Evolutionary conservation across 1,140 invertebrate species (phyloP).

Genomic region (Drosophila triauraria): DNA sequence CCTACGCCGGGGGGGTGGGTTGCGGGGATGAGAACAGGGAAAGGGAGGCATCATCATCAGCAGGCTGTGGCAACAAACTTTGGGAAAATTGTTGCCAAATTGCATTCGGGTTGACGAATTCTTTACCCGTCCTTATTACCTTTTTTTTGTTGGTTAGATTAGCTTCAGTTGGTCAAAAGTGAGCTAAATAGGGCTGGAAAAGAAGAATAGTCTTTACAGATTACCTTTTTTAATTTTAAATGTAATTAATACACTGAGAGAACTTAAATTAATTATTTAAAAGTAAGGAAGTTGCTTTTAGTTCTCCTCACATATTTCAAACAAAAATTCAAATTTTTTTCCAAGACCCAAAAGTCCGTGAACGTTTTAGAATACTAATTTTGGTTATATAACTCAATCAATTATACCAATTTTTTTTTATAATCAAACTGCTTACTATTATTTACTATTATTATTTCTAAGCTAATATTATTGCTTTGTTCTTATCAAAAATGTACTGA

Average conservation of each 20-base stretch:
- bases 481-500: neutral
- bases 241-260: neutral
- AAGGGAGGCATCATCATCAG: constrained; percentile 10
- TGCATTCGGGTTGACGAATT: constrained; percentile 59
- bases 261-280: no score
- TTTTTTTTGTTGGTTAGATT: constrained; percentile 35
- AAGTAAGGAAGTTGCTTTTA: neutral
- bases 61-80: constrained; percentile 51
- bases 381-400: no score
- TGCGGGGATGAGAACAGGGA: neutral
- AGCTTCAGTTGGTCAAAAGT: constrained; percentile 25
- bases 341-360: no score
- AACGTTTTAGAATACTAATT: no score
- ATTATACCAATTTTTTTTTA: no score
- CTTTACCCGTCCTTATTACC: neutral
- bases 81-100: constrained; percentile 78
- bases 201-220: neutral
- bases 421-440: neutral
- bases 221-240: neutral
- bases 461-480: neutral
- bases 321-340: neutral
- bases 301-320: neutral
- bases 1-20: constrained; percentile 1
- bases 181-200: constrained; percentile 36
- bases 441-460: neutral